Evolutionary conservation across 2,113 vertebrate species (phyloP), one percentile per base, ranked within the genome.

Genomic region (Ceratotherium simum): DNA sequence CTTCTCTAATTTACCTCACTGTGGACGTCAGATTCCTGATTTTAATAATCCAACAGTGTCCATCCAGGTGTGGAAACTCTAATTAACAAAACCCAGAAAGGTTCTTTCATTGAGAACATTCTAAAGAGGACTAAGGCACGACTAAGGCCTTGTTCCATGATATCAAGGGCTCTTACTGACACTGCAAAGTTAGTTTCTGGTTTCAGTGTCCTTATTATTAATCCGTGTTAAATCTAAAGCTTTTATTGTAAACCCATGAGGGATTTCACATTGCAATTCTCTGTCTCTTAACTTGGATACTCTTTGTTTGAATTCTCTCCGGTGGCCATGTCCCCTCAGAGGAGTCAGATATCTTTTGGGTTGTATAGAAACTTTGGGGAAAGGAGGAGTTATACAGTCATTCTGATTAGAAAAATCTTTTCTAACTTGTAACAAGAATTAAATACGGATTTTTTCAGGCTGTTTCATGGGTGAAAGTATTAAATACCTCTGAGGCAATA

Each of bases 391-490:
- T 96, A 67, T 21, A 9, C 9, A 62, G 3, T 93, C 21, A 88
- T 25, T 65, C n/a, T 58, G 39, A 92, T 79, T 67, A 69, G 36
- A 86, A 80, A 89, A 87, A 48, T 20, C 1, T n/a, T 39, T 96
- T 93, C 27, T 42, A 90, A 86, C 8, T 64, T 90, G 9, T 75
- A 85, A 75, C 17, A 92, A 83, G 33, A 90, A 83, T 69, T 92
- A 83, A 92, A 54, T 2, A 9, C 82, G 11, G 31, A 62, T 78
- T 60, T 88, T 88, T 89, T 81, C 21, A 85, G 46, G 36, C 2
- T 92, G 33, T 67, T 91, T 80, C 14, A 51, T 39, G 33, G 39
- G 13, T 65, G 54, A 88, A 36, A 93, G 46, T 73, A 92, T 92
- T 92, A 81, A 65, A 54, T 48, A 82, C 79, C 18, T 90, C 58